Base-by-base conservation (phyloP, 2,113 vertebrate genomes). In the Urocitellus parryii region DNA sequence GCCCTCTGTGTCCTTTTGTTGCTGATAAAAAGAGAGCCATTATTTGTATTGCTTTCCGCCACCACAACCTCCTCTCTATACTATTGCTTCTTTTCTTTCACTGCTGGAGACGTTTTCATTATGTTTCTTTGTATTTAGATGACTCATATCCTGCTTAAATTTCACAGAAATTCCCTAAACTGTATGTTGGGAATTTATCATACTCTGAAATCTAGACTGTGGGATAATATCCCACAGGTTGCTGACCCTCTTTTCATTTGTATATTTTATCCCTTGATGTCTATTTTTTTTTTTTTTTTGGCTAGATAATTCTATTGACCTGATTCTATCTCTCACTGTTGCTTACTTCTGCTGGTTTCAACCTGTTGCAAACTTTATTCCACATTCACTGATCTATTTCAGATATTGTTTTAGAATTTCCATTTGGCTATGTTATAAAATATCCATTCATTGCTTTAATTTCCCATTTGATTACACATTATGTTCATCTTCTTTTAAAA, bases 41-140 rank as follows among this genome's bases (percentile, higher is more conserved):
- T 65, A 51, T 29, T 37, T 83, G 42, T 76, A 24, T 22, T 76
- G 25, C 24, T 61, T 61, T 63, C 29, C 42, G 37, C 34, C 11
- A 5, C 24, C 0, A 2, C 58, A 61, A 12, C 4, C 10, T 17
- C 11, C 27, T 6, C 0, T 84, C 24, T 29, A n/a, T 16, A 32
- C 37, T 39, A 51, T 48, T 65, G 34, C n/a, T 63, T 48, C 32
- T 51, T 32, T 81, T 45, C 80, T 51, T 11, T 24, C 29, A 58
- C 39, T 48, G 51, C 29, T 61, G 58, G n/a, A 72, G 20, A 61
- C 2, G 13, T 27, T 68, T 79, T 61, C 39, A 72, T 58, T 48
- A 24, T 79, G 13, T 32, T 32, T 4, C 63, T 58, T 32, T 39
- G 37, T 24, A 51, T 10, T 76, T 39, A 32, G 22, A 39, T 13